phyloP scores from a whole-genome alignment of 2,888 invertebrate genomes.

The Diplazon laetatorius region DNA sequence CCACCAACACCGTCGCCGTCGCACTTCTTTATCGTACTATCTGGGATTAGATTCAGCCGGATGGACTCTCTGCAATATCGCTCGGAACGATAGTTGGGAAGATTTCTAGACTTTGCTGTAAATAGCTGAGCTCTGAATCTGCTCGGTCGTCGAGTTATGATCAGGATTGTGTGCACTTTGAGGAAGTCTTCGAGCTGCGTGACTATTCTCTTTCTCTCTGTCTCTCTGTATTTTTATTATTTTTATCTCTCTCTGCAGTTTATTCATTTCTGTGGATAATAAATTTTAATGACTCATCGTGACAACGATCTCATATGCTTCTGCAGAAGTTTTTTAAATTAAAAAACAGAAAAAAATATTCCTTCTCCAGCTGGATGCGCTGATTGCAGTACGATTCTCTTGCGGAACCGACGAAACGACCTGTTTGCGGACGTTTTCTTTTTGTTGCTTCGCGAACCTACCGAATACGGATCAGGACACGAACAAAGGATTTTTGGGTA shows the following conservation, averaged over 20 bases:
- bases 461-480: constrained; percentile 63
- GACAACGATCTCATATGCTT: constrained; percentile 34
- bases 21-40: constrained; percentile 37
- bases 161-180: not conserved
- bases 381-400: not conserved
- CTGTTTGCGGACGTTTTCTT: constrained; percentile 27
- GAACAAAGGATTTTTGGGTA: constrained; percentile 72
- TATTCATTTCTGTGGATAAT: constrained; percentile 2
- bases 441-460: constrained; percentile 19
- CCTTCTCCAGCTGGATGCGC: not conserved
- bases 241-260: constrained; percentile 13
- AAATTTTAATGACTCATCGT: constrained; percentile 52
- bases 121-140: constrained; percentile 9
- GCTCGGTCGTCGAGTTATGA: constrained; percentile 18
- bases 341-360: too few species aligned
- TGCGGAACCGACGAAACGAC: not conserved
- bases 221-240: constrained; percentile 15
- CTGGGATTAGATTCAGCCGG: constrained; percentile 5
- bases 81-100: not conserved
- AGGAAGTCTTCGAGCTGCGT: constrained; percentile 8
- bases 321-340: too few species aligned
- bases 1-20: too few species aligned
- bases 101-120: not conserved
- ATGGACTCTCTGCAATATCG: not conserved
- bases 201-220: constrained; percentile 42